Evolutionary conservation across 64 coral and sea anemone genomes (phyloP), one percentile per base, ranked within the genome.

Genomic region (Acropora yongei): DNA sequence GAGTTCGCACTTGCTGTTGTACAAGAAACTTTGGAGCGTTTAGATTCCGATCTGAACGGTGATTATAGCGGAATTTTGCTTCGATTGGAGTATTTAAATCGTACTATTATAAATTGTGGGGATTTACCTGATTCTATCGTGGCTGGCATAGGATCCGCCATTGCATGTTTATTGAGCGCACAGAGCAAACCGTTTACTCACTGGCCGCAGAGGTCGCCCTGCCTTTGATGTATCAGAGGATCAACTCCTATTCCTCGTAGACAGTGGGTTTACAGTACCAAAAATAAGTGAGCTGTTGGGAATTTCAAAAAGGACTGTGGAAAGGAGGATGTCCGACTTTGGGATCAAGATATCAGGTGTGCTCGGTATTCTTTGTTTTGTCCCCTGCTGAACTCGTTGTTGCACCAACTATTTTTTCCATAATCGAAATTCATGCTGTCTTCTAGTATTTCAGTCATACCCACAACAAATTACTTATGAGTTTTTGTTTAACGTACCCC

Each of bases 261-360:
- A 87, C 49, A 87, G 20, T 72, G 84, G 84, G 65, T 87, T 87
- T 87, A 75, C 84, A 53, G n/a, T 75, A 50, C 84, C 84, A 75
- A 46, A 87, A 74, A 87, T 87, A 51, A 87, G 84, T 87, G n/a
- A 74, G 46, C 49, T 87, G 43, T 72, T 86, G 60, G 67, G 84
- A 87, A 72, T 87, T 18, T 87, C 84, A 30, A 74, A 46, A 74
- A 87, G 84, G 72, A 86, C 68, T 3, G 68, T 87, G 68, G 84
- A 87, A 87, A 87, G 84, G 84, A 87, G 71, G 65, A 49, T 87
- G 84, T 87, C 84, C 71, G 18, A n/a, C 9, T 87, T 74, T 87
- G 84, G 84, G 17, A 75, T 87, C 68, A 87, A 40, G 47, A 74
- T 87, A 87, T 87, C 84, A 87, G 84, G 84, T 87, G 68, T 57